These are phyloP conservation scores for Timema cristinae DNA, from an alignment of 2,888 invertebrate genomes.

Conservation along the genomic window DNA sequence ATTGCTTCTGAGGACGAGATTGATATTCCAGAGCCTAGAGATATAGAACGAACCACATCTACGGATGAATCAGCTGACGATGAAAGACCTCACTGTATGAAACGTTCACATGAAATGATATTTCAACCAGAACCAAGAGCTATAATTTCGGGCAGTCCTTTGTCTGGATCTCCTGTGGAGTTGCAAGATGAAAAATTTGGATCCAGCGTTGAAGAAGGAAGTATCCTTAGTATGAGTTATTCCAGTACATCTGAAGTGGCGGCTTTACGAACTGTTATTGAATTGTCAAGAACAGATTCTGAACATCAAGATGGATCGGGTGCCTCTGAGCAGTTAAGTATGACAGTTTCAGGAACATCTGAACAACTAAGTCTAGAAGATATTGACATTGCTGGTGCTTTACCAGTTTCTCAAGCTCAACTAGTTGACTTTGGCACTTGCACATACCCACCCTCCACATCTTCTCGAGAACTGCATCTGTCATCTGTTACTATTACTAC, in stretches of 20 bases:
- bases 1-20: slow-evolving; percentile 38
- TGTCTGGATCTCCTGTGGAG: slow-evolving; percentile 42
- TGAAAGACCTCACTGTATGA: slow-evolving; percentile 65
- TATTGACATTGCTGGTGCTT: slow-evolving; percentile 36
- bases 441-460: slow-evolving; percentile 41
- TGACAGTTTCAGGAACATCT: slow-evolving; percentile 47
- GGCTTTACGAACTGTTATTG: slow-evolving; percentile 46
- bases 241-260: slow-evolving; percentile 54
- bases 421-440: slow-evolving; percentile 42
- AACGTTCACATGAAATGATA: slow-evolving; percentile 86
- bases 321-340: slow-evolving; percentile 40
- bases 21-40: slow-evolving; percentile 51
- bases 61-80: slow-evolving; percentile 35
- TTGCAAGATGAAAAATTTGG: slow-evolving; percentile 46
- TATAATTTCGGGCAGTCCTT: slow-evolving; percentile 47
- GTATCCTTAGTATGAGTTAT: slow-evolving; percentile 54
- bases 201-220: slow-evolving; percentile 57
- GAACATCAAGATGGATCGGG: slow-evolving; percentile 43
- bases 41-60: slow-evolving; percentile 28
- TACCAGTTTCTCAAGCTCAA: slow-evolving; percentile 27
- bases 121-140: slow-evolving; percentile 59
- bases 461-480: slow-evolving; percentile 39
- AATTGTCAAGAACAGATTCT: slow-evolving; percentile 46
- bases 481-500: slow-evolving; percentile 52
- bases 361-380: slow-evolving; percentile 48